Percentiles rank a stretch among this genome's conserved stretches.
These are phyloP conservation scores for Chelon labrosus DNA, from an alignment of 2,797 vertebrate species.

Conservation along the genomic window DNA sequence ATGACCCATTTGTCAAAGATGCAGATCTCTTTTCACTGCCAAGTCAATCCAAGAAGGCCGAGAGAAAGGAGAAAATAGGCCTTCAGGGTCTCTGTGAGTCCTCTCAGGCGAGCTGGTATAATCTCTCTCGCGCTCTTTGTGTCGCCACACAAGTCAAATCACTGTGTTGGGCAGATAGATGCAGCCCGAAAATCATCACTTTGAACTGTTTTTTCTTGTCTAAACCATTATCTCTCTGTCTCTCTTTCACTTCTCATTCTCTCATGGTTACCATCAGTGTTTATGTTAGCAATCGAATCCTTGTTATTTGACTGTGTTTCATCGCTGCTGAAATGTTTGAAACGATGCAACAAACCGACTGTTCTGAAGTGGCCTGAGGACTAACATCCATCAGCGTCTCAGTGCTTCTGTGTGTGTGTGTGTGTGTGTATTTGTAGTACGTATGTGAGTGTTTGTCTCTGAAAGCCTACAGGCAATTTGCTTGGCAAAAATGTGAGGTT, in stretches of 20 bases:
- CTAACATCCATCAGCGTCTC: constrained; percentile 31
- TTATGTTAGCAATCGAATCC: constrained; percentile 22
- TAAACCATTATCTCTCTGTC: background rate
- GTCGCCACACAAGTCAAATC: constrained; percentile 55
- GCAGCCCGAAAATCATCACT: constrained; percentile 46
- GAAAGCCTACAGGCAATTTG: constrained; percentile 35
- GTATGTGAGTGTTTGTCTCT: background rate
- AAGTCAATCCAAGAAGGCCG: constrained; percentile 39
- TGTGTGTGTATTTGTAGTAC: background rate
- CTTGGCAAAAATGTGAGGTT: constrained; percentile 36
- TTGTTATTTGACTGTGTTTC: constrained; percentile 29
- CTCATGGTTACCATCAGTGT: constrained; percentile 12
- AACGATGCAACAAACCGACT: constrained; percentile 33
- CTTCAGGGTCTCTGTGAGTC: constrained; percentile 49
- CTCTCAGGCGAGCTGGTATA: constrained; percentile 45
- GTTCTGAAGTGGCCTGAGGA: constrained; percentile 37
- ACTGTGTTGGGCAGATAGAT: constrained; percentile 51
- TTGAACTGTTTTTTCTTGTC: background rate
- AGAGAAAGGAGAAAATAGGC: constrained; percentile 53
- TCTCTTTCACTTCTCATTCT: constrained; percentile 4
- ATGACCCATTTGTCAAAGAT: constrained; percentile 71
- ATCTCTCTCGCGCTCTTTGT: constrained; percentile 29
- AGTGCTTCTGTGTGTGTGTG: constrained; percentile 7
- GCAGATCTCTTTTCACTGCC: constrained; percentile 39
- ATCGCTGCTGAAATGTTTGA: constrained; percentile 43